A percentile compares a stretch with the other conserved stretches of the same genome.
These are phyloP conservation scores for Oryzias curvinotus DNA, from an alignment of 2,113 vertebrate genomes.

Conservation along the genomic window DNA sequence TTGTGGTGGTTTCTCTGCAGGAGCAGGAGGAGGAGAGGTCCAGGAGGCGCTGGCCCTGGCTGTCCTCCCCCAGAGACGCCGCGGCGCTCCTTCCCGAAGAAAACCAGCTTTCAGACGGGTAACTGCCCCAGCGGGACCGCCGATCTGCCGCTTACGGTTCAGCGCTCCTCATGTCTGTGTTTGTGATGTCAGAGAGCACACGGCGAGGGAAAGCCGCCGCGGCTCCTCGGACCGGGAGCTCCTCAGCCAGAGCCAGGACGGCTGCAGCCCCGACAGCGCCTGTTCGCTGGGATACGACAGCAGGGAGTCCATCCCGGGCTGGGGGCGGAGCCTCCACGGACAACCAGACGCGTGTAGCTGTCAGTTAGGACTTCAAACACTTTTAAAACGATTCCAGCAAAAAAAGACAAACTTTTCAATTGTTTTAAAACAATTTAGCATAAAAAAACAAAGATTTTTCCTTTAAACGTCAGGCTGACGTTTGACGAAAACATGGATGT, in stretches of 20 bases:
- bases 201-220: slow-evolving; percentile 78
- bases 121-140: neutral
- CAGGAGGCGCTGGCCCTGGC: slow-evolving; percentile 41
- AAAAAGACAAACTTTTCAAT: too few species aligned
- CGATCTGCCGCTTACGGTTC: neutral
- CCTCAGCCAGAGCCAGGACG: slow-evolving; percentile 74
- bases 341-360: neutral
- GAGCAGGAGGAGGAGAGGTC: slow-evolving; percentile 39
- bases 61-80: slow-evolving; percentile 68
- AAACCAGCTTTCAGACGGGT: slow-evolving; percentile 72
- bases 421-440: too few species aligned
- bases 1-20: slow-evolving; percentile 7
- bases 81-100: slow-evolving; percentile 81
- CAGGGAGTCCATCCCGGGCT: slow-evolving; percentile 86
- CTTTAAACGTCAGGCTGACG: too few species aligned
- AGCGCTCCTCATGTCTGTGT: neutral
- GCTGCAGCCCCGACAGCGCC: slow-evolving; percentile 89
- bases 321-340: slow-evolving; percentile 64
- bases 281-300: slow-evolving; percentile 90
- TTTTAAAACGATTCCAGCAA: too few species aligned
- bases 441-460: too few species aligned
- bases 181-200: slow-evolving; percentile 78
- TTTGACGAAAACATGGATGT: too few species aligned
- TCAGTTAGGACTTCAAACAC: neutral
- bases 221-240: slow-evolving; percentile 69